phyloP scores from a whole-genome alignment of 2,797 vertebrate species.

The Scolopax rusticola region DNA sequence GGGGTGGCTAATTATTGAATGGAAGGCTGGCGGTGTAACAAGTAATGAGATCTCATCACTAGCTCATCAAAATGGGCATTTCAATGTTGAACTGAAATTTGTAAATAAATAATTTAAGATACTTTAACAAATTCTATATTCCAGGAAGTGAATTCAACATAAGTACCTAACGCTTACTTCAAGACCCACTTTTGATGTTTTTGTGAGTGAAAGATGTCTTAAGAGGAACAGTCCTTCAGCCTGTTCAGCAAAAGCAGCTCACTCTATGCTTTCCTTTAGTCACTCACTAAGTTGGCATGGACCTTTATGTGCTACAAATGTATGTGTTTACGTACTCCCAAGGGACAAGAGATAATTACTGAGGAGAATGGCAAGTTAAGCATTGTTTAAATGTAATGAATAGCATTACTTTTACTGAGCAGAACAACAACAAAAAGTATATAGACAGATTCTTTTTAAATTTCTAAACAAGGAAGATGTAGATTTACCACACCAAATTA shows the following conservation, averaged over 20 bases:
- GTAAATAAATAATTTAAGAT: background rate
- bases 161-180: background rate
- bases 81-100: background rate
- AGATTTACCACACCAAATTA: background rate
- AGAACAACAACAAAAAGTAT: background rate
- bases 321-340: background rate
- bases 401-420: background rate
- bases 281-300: background rate
- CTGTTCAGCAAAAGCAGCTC: background rate
- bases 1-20: constrained; percentile 9
- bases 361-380: background rate
- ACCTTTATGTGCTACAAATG: background rate
- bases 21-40: constrained; percentile 4
- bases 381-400: background rate
- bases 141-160: background rate
- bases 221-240: background rate
- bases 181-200: background rate
- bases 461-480: background rate
- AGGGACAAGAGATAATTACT: background rate
- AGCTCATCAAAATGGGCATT: background rate
- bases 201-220: background rate
- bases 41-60: constrained; percentile 1
- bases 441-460: background rate
- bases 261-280: background rate
- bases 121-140: background rate